Evolutionary conservation across 2,888 invertebrate species (phyloP).

Genomic region (Mantis religiosa): DNA sequence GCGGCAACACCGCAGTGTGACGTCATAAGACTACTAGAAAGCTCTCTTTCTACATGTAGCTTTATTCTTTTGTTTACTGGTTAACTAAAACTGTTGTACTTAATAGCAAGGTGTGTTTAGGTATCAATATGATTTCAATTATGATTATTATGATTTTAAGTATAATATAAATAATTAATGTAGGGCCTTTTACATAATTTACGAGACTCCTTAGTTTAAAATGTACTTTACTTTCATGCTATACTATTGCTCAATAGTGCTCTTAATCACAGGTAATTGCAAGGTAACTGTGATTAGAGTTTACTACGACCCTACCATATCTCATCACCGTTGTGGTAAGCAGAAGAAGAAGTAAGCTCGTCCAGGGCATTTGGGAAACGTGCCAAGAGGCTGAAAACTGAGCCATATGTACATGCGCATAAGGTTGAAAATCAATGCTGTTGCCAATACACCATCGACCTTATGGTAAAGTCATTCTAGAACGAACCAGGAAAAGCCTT

Average conservation of each 20-base stretch:
- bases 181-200: too few relatives aligned
- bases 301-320: slow-evolving; percentile 10
- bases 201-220: too few relatives aligned
- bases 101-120: too few relatives aligned
- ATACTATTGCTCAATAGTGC: too few relatives aligned
- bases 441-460: background rate
- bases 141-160: too few relatives aligned
- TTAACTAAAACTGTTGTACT: background rate
- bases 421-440: background rate
- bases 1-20: background rate
- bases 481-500: background rate
- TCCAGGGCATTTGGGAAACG: slow-evolving; percentile 1
- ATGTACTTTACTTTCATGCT: too few relatives aligned
- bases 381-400: slow-evolving; percentile 8
- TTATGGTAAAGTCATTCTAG: background rate
- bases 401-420: background rate
- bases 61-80: background rate
- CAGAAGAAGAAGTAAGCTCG: background rate
- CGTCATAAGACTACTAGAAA: background rate
- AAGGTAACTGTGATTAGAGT: background rate
- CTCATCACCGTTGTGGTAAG: slow-evolving; percentile 4
- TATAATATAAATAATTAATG: too few relatives aligned
- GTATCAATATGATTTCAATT: too few relatives aligned
- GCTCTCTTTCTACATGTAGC: too few relatives aligned
- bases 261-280: background rate